Evolutionary conservation across 2,888 invertebrate species (phyloP).

Genomic region (Erannis defoliaria): DNA sequence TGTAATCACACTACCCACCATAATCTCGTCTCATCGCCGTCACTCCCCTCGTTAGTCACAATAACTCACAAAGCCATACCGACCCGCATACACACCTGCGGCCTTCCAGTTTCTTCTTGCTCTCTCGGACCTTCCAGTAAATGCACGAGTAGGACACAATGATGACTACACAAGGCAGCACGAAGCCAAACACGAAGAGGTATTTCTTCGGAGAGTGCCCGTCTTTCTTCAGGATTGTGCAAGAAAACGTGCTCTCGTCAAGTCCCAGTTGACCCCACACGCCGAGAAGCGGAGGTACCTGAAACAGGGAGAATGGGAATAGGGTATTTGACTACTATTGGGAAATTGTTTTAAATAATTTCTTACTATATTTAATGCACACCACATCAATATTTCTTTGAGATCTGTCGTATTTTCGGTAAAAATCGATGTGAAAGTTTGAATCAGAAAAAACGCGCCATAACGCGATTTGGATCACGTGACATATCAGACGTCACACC

Average conservation of each 20-base stretch:
- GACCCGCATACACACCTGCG: conserved; percentile 88
- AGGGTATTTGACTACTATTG: no score
- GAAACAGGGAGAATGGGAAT: conserved; percentile 53
- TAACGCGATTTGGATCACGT: no score
- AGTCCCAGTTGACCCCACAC: conserved; percentile 95
- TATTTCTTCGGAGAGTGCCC: conserved; percentile 94
- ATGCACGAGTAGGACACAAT: conserved; percentile 95
- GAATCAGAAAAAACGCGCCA: no score
- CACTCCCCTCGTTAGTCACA: conserved; percentile 48
- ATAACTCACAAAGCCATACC: conserved; percentile 59
- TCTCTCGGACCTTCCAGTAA: conserved; percentile 91
- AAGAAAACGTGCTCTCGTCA: conserved; percentile 93
- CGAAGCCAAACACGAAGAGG: conserved; percentile 93
- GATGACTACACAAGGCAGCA: conserved; percentile 94
- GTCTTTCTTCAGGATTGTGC: conserved; percentile 93
- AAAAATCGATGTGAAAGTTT: no score
- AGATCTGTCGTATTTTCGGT: no score
- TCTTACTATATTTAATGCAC: no score
- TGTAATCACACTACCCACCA: neutral
- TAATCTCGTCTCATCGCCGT: neutral
- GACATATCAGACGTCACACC: no score
- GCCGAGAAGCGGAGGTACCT: conserved; percentile 93
- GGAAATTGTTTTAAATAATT: neutral
- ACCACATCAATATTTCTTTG: no score
- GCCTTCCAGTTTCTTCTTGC: conserved; percentile 90